phyloP scores from a whole-genome alignment of 2,797 vertebrate genomes.

The Notoglanidium macrostoma region DNA sequence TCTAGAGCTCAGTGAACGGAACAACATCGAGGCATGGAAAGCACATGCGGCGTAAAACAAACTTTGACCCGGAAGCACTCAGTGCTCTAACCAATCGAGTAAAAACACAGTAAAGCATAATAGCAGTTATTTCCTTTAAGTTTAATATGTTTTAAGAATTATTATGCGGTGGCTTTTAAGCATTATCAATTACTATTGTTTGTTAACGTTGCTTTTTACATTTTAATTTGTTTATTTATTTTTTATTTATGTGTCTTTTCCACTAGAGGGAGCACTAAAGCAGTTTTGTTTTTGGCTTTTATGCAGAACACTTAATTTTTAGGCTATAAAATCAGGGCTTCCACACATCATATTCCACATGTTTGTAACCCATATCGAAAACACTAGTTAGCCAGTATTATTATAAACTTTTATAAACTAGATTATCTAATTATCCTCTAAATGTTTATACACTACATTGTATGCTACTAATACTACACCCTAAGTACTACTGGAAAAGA shows the following conservation, averaged over 20 bases:
- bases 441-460: not conserved
- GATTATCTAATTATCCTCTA: not conserved
- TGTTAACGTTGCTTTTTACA: not conserved
- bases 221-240: not conserved
- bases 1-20: too few relatives aligned
- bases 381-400: not conserved
- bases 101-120: not conserved
- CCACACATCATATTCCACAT: not conserved
- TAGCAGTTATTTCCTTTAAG: not conserved
- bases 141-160: not conserved
- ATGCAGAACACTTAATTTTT: not conserved
- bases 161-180: not conserved
- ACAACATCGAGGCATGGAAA: slow-evolving; percentile 15
- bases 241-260: not conserved
- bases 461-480: not conserved
- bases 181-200: not conserved
- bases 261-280: slow-evolving; percentile 9
- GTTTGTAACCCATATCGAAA: not conserved
- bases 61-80: slow-evolving; percentile 47
- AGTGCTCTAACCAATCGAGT: not conserved
- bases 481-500: not conserved
- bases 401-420: not conserved
- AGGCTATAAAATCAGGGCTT: not conserved
- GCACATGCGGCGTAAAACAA: slow-evolving; percentile 11
- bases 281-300: not conserved